phyloP scores from a whole-genome alignment of 2,113 vertebrate genomes.

The Conger conger region DNA sequence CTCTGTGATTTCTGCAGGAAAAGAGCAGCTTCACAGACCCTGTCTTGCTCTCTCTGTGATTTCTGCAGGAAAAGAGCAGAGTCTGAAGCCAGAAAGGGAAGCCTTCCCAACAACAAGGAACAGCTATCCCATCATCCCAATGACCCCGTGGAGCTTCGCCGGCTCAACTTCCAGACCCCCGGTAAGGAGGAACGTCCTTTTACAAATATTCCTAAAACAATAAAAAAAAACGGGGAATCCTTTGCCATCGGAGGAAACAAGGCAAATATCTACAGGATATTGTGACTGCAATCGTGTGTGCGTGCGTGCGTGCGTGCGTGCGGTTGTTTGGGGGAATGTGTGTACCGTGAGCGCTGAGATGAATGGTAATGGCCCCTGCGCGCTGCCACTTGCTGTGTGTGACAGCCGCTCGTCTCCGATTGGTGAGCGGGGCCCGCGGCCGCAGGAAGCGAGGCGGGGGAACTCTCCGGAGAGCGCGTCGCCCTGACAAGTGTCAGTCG shows the following conservation, averaged over 20 bases:
- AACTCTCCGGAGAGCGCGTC: not conserved
- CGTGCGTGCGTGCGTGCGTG: not conserved
- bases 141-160: constrained; percentile 93
- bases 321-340: not conserved
- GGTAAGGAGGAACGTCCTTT: constrained; percentile 68
- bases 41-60: not conserved
- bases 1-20: constrained; percentile 1
- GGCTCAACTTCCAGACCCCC: constrained; percentile 98
- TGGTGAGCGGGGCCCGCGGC: too few species aligned
- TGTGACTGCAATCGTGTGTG: not conserved
- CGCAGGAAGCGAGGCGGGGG: not conserved
- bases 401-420: too few species aligned
- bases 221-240: not conserved
- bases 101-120: constrained; percentile 94
- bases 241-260: not conserved
- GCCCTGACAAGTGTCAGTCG: not conserved
- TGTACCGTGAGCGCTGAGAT: not conserved
- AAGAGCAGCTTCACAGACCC: too few species aligned
- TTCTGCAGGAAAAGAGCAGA: constrained; percentile 89
- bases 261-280: not conserved
- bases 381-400: not conserved
- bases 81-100: constrained; percentile 93
- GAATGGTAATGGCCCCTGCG: not conserved
- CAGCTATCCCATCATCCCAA: constrained; percentile 95
- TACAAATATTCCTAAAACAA: not conserved